A percentile compares a stretch with the other conserved stretches of the same genome.
Conservation (phyloP, 2,888 invertebrate genomes). For the Cancer borealis region DNA sequence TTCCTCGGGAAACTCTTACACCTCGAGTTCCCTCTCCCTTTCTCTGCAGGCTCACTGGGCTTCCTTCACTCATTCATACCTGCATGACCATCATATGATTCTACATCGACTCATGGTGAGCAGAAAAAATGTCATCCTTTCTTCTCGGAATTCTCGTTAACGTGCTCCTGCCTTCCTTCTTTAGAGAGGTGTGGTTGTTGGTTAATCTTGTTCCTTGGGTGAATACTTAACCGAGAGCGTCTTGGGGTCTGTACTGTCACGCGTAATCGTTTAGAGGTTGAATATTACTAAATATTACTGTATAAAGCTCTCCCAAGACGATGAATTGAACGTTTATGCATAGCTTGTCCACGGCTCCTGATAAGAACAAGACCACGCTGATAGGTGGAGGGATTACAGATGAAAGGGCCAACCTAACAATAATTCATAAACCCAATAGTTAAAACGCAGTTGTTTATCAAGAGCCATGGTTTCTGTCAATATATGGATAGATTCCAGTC, state of each 20-base stretch:
- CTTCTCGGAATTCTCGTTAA: neutral
- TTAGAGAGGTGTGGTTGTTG: neutral
- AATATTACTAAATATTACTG: neutral
- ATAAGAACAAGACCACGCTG: neutral
- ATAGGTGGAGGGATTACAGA: neutral
- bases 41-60: neutral
- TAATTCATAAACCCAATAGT: no score
- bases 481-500: no score
- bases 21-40: neutral
- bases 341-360: neutral
- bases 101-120: neutral
- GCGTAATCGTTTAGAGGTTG: no score
- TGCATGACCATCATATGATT: neutral
- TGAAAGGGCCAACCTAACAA: no score
- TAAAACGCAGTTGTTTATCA: no score
- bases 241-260: no score
- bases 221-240: neutral
- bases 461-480: no score
- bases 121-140: neutral
- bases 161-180: neutral
- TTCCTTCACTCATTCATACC: neutral
- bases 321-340: neutral
- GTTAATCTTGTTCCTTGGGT: neutral
- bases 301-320: neutral
- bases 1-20: neutral